phyloP scores from a whole-genome alignment of 2,113 vertebrate species.

The Dunckerocampus dactyliophorus region DNA sequence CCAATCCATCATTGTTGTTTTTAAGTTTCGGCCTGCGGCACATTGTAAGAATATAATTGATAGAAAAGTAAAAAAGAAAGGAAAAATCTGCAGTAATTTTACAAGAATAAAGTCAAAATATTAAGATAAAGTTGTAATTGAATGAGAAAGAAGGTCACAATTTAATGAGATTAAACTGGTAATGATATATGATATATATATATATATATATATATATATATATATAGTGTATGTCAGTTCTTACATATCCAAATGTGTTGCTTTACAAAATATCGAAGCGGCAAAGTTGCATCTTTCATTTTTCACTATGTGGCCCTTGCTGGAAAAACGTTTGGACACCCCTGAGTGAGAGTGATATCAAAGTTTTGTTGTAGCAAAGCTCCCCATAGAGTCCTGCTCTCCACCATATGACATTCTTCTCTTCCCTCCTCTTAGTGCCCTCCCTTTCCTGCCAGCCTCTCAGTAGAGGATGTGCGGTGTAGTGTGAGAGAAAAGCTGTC shows the following conservation, averaged over 20 bases:
- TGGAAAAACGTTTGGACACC: too few species aligned
- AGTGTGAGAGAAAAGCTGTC: constrained; percentile 61
- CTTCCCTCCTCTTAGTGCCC: constrained; percentile 32
- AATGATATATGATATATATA: neutral
- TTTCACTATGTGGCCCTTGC: too few species aligned
- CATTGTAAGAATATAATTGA: too few species aligned
- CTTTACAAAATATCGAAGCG: too few species aligned
- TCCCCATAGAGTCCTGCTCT: constrained; percentile 3
- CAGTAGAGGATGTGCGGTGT: constrained; percentile 70
- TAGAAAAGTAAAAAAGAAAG: too few species aligned
- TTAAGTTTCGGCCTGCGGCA: too few species aligned
- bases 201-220: neutral
- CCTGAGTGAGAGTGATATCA: neutral
- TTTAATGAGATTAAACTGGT: too few species aligned
- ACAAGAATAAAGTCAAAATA: too few species aligned
- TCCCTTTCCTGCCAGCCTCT: constrained; percentile 72
- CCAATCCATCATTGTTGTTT: neutral
- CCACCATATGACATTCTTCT: constrained; percentile 16
- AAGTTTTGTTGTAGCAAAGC: neutral
- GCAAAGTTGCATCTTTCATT: neutral
- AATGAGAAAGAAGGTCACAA: too few species aligned
- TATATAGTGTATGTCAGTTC: too few species aligned
- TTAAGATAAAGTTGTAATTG: too few species aligned
- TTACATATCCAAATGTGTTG: neutral
- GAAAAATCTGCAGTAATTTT: too few species aligned